phyloP scores from a whole-genome alignment of 1,140 invertebrate genomes.

The Muscidifurax raptorellus region DNA sequence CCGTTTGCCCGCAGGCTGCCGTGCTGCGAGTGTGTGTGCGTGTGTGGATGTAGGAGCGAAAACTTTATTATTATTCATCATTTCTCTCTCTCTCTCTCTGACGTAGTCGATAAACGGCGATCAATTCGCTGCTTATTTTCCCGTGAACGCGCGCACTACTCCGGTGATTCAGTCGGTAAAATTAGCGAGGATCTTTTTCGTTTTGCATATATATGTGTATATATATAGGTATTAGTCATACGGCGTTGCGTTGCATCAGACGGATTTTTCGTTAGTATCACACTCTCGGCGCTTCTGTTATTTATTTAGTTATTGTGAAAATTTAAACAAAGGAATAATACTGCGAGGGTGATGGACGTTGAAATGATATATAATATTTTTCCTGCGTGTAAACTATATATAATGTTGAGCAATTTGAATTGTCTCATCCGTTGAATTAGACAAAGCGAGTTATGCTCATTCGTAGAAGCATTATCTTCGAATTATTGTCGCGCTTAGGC shows the following conservation, averaged over 20 bases:
- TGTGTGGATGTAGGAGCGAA: neutral
- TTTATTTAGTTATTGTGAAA: no score
- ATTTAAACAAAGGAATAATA: no score
- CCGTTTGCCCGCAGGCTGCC: neutral
- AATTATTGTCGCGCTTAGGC: no score
- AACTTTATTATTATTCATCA: conserved; percentile 17
- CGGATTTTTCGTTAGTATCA: no score
- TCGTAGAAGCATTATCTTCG: no score
- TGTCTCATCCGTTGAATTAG: neutral
- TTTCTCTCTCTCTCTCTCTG: neutral
- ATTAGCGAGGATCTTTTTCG: conserved; percentile 13
- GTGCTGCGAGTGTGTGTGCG: neutral
- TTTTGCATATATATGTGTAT: neutral
- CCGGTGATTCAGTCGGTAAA: conserved; percentile 41
- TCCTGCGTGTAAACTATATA: no score
- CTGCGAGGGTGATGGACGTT: no score
- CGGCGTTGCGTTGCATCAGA: no score
- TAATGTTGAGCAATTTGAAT: neutral
- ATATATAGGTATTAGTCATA: no score
- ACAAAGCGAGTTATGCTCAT: neutral
- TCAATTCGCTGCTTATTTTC: neutral
- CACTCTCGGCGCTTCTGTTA: no score
- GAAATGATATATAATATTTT: no score
- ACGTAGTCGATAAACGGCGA: conserved; percentile 30
- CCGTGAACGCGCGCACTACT: no score